Conservation (phyloP, 2,797 vertebrate species). For the Sus cebifrons region DNA sequence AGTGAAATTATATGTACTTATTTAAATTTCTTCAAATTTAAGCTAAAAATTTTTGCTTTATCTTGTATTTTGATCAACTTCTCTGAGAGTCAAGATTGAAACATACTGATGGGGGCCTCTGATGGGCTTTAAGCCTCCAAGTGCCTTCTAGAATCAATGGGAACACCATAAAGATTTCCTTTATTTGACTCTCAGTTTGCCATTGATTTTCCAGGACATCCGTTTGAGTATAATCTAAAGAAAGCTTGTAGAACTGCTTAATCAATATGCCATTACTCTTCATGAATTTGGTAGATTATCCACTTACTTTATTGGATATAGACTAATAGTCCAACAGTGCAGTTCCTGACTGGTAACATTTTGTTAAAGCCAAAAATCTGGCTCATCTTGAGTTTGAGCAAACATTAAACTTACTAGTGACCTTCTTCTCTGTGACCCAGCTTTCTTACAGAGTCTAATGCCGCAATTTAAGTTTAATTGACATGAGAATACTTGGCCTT, state of each 20-base stretch:
- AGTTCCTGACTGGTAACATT: slow-evolving; percentile 15
- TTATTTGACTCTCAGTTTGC: slow-evolving; percentile 78
- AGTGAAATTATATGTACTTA: background rate
- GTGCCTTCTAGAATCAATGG: slow-evolving; percentile 64
- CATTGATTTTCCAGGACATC: slow-evolving; percentile 79
- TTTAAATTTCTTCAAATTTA: slow-evolving; percentile 16
- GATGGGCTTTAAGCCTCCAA: slow-evolving; percentile 14
- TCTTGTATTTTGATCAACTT: slow-evolving; percentile 48
- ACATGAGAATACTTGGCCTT: slow-evolving; percentile 58
- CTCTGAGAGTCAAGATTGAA: slow-evolving; percentile 15
- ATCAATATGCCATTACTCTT: slow-evolving; percentile 79
- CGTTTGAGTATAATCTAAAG: slow-evolving; percentile 69
- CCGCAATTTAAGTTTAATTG: slow-evolving; percentile 75
- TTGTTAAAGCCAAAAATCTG: slow-evolving; percentile 38
- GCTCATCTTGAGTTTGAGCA: slow-evolving; percentile 59
- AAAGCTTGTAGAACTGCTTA: slow-evolving; percentile 70
- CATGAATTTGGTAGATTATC: slow-evolving; percentile 73
- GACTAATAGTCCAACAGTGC: slow-evolving; percentile 44
- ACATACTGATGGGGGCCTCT: background rate
- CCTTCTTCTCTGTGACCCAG: background rate
- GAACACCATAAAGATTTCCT: slow-evolving; percentile 81
- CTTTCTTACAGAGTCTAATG: slow-evolving; percentile 15
- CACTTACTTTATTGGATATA: slow-evolving; percentile 64
- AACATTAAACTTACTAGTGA: slow-evolving; percentile 58
- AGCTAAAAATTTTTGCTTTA: background rate